phyloP scores from a whole-genome alignment of 2,797 vertebrate species.

The Urosaurus nigricauda region DNA sequence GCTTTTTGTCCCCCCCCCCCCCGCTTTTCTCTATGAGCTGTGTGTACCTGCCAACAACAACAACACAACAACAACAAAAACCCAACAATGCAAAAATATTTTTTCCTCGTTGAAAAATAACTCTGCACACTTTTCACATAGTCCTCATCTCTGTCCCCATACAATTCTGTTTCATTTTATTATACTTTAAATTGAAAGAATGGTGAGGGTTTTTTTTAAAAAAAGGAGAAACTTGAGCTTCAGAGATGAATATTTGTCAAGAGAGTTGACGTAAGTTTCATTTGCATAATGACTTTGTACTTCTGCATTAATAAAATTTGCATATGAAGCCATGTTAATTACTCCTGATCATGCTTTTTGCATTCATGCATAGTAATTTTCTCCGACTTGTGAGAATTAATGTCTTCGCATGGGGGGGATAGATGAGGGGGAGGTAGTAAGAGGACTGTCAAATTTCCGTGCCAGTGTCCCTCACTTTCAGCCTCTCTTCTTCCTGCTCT shows the following conservation, averaged over 20 bases:
- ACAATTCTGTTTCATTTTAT: conserved; percentile 41
- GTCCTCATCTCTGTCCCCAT: conserved; percentile 73
- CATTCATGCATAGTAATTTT: conserved; percentile 99
- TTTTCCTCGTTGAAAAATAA: conserved; percentile 87
- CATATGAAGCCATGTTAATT: conserved; percentile 99
- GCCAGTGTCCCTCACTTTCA: conserved; percentile 79
- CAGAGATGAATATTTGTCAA: conserved; percentile 99
- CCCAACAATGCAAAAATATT: conserved; percentile 79
- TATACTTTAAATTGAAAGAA: conserved; percentile 66
- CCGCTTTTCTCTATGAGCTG: conserved; percentile 80
- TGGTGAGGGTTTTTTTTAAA: conserved; percentile 69
- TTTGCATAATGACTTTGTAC: conserved; percentile 99
- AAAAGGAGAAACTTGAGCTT: conserved; percentile 93
- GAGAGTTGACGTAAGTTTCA: conserved; percentile 98
- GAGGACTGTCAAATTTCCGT: conserved; percentile 81
- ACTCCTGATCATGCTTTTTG: conserved; percentile 99
- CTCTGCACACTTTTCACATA: conserved; percentile 87
- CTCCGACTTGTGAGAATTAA: conserved; percentile 99
- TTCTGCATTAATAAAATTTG: conserved; percentile 99
- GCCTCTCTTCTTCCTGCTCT: conserved; percentile 71
- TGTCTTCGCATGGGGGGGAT: conserved; percentile 90
- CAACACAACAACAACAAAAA: conserved; percentile 65
- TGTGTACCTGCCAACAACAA: conserved; percentile 82
- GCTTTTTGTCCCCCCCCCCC: conserved; percentile 70
- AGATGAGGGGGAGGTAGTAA: conserved; percentile 68